phyloP scores from a whole-genome alignment of 2,113 vertebrate species.

The Saguinus midas region DNA sequence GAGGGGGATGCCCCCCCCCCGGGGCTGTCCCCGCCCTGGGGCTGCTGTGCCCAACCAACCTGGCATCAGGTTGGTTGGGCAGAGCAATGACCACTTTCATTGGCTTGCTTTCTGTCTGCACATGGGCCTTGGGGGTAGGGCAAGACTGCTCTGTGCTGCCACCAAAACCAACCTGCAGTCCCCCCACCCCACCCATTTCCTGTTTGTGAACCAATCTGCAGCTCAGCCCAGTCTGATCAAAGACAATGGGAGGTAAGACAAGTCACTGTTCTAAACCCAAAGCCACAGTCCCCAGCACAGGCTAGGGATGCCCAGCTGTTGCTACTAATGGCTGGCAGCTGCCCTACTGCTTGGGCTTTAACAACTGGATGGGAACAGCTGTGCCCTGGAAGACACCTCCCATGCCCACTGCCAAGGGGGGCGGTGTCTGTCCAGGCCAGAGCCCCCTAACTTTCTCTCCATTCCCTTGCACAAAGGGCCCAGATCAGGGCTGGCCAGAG shows the following conservation, averaged over 20 bases:
- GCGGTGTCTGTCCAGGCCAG: neutral
- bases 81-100: neutral
- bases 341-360: neutral
- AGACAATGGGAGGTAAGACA: conserved; percentile 31
- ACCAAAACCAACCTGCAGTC: conserved; percentile 13
- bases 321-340: conserved; percentile 62
- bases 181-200: conserved; percentile 61
- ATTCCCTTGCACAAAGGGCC: neutral
- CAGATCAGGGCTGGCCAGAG: neutral
- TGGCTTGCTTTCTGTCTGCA: conserved; percentile 35
- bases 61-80: neutral
- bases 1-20: too few species aligned
- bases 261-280: conserved; percentile 8
- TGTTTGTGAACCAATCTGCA: conserved; percentile 69
- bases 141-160: neutral
- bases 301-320: conserved; percentile 36
- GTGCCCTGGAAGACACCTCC: neutral
- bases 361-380: conserved; percentile 68
- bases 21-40: neutral
- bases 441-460: neutral
- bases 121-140: neutral
- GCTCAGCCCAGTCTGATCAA: conserved; percentile 58
- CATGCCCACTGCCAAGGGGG: neutral
- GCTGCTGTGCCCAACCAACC: neutral
- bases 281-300: neutral